A percentile compares a stretch with the other conserved stretches of the same genome.
phyloP scores from a whole-genome alignment of 2,888 invertebrate genomes.

The Leptodirus hochenwartii region DNA sequence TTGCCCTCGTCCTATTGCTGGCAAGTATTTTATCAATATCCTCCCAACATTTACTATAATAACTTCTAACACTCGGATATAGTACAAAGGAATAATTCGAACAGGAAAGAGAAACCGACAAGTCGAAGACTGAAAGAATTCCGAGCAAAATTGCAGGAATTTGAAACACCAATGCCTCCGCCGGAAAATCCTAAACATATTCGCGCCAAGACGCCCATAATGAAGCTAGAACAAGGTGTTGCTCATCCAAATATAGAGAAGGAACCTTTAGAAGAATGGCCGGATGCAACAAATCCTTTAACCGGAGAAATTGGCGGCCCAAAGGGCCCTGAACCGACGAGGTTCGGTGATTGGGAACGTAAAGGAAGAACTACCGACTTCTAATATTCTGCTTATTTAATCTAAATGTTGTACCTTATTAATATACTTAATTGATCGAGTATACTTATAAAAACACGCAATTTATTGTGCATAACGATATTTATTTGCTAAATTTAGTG shows the following conservation, averaged over 20 bases:
- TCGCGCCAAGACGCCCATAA: slow-evolving; percentile 43
- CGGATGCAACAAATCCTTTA: slow-evolving; percentile 71
- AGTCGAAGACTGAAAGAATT: slow-evolving; percentile 47
- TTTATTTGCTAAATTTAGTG: slow-evolving; percentile 1
- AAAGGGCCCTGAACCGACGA: slow-evolving; percentile 91
- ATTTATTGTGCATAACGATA: not conserved
- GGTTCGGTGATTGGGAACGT: slow-evolving; percentile 99
- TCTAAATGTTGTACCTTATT: slow-evolving; percentile 1
- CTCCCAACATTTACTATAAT: too few relatives aligned
- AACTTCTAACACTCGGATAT: not conserved
- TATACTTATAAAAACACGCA: slow-evolving; percentile 3
- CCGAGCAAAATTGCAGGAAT: slow-evolving; percentile 53
- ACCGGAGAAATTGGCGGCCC: slow-evolving; percentile 96
- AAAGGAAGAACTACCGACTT: slow-evolving; percentile 96
- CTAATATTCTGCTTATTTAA: slow-evolving; percentile 27
- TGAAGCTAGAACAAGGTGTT: slow-evolving; percentile 59
- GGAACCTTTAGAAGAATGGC: slow-evolving; percentile 69
- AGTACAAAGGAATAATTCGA: slow-evolving; percentile 1
- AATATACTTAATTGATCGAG: slow-evolving; percentile 5
- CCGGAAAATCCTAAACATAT: too few relatives aligned
- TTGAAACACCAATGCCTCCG: too few relatives aligned
- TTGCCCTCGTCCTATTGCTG: slow-evolving; percentile 14
- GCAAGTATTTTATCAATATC: slow-evolving; percentile 11
- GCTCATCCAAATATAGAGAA: slow-evolving; percentile 61
- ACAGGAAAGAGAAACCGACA: slow-evolving; percentile 21